Base-by-base conservation (phyloP, 2,888 invertebrate species). In the Tetropium fuscum region DNA sequence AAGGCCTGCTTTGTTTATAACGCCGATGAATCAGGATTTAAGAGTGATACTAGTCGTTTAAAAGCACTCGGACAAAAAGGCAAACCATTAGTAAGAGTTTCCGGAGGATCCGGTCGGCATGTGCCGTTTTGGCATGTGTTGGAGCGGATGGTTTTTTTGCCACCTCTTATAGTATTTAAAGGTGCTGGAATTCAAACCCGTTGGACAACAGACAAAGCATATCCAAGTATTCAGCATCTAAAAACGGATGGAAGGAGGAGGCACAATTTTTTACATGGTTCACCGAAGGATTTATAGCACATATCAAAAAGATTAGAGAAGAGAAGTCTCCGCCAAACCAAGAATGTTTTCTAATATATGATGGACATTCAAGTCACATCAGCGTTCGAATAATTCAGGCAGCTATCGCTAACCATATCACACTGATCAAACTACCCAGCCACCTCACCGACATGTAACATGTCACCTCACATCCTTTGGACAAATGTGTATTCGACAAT, bases 21-120 rank as follows among this genome's bases (percentile, higher is more conserved):
- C 51, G 54, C 58, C n/a, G 68, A 69, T 44, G 68, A 69, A 43
- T 58, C 51, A 44, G 64, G 68, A 10, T 69, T 69, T 54, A 38
- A 38, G 6, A 38, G 15, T 40, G 15, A 40, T 16, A 15, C 40
- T 15, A 49, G 51, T 16, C 51, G 60, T 22, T 43, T 60, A 8
- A 58, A 40, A 49, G 67, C 61, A 8, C 64, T 66, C 47, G 63
- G 69, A 2, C 49, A 48, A 49, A 69, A 66, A 51, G 68, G 66
- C 25, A 48, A 13, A 11, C 45, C 15, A 3, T 45, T 30, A 43
- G 36, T 19, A 5, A 53, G 2, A 51, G 20, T 22, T 44, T 51
- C 13, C 22, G 4, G 25, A 25, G 51, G 51, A 51, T 27, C 27
- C 2, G 27, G 27, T n/a, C 27, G 27, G 2, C 27, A 27, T n/a